Evolutionary conservation across 2,797 vertebrate species (phyloP), one percentile per base, ranked within the genome.

Genomic region (Leptodactylus fallax): DNA sequence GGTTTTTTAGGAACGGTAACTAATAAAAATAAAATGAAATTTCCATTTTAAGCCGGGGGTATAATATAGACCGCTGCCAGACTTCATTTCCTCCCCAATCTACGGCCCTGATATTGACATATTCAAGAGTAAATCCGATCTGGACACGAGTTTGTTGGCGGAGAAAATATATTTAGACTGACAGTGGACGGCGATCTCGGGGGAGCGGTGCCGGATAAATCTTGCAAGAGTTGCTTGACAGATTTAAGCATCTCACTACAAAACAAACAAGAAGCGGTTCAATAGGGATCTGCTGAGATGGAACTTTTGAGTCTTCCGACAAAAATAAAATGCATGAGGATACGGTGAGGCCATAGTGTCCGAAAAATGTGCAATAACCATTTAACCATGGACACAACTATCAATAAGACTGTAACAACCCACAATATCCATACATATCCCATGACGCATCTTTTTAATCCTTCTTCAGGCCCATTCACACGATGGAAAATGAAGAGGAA

Each of bases 161-260:
- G 53, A 86, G 61, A 69, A 81, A 80, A 71, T 58, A 49, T 47
- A 71, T 80, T 58, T 47, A 45, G 51, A 67, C 67, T 86, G 77
- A 81, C 85, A 81, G 19, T n/a, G 61, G 60, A 55, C 74, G n/a
- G 16, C 4, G 23, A 74, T 84, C 67, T 65, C 74, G 4, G 16
- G 84, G 74, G 84, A 85, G 60, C 16, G 12, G 58, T 51, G 55
- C 53, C 11, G 71, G 45, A 78, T 85, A 45, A 85, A 85, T 78
- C 71, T 77, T 53, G 56, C 17, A 36, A 60, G 27, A 61, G 71
- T 14, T 7, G 21, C 13, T 7, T 60, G 53, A 72, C 69, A 58
- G 82, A 84, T 84, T 84, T 72, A 74, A 74, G 71, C 69, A 60
- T 71, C 69, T 84, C 12, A 45, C 71, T 77, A 78, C 45, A 78